Evolutionary conservation across 2,888 invertebrate genomes (phyloP).

Genomic region (Mystacides longicornis): DNA sequence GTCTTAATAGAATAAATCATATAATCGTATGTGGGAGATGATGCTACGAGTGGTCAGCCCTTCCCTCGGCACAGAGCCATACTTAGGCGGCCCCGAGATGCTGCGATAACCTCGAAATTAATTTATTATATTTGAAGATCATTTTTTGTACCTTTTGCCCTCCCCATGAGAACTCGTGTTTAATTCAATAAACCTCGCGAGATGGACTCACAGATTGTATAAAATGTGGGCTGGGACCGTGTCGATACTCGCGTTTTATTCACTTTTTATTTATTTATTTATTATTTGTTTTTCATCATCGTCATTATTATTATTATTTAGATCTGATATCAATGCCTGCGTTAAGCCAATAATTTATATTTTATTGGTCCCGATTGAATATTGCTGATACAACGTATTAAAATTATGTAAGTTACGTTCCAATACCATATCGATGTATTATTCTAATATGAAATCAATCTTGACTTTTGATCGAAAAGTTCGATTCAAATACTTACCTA

Average conservation of each 20-base stretch:
- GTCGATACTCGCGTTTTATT: not conserved
- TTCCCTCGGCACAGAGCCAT: slow-evolving; percentile 26
- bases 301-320: no score
- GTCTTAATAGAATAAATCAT: no score
- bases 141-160: slow-evolving; percentile 21
- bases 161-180: slow-evolving; percentile 26
- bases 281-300: no score
- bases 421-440: no score
- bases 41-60: slow-evolving; percentile 23
- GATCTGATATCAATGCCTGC: not conserved
- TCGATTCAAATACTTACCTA: no score
- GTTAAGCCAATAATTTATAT: slow-evolving; percentile 1
- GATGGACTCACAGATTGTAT: slow-evolving; percentile 15
- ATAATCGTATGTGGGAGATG: no score
- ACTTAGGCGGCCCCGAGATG: slow-evolving; percentile 26
- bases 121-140: slow-evolving; percentile 26
- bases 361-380: not conserved
- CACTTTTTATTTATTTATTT: not conserved
- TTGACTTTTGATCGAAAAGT: no score
- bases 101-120: slow-evolving; percentile 26
- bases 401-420: not conserved
- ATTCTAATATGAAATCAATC: no score
- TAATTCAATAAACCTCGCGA: slow-evolving; percentile 25
- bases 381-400: not conserved
- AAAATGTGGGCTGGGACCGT: not conserved